Base-by-base conservation (phyloP, 2,888 invertebrate species). In the Scelioninae gen. 1 region DNA sequence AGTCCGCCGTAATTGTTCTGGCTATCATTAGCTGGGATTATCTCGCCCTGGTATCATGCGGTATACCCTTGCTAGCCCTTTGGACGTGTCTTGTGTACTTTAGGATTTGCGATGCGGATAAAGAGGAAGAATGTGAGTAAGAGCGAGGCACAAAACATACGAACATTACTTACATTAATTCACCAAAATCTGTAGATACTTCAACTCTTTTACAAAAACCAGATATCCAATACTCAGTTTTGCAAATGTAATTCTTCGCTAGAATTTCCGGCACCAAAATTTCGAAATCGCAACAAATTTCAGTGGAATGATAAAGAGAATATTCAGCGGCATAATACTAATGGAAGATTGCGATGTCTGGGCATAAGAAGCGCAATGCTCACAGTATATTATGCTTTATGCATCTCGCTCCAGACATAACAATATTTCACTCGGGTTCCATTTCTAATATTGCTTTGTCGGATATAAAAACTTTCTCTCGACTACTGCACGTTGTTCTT, bases 11-110 rank as follows among this genome's bases (percentile, higher is more conserved):
- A 88, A 89, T 89, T 88, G 88, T 88, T 86, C 87, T 86, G 87
- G 88, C 88, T 88, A 89, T 89, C 90, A 88, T 90, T 90, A 90
- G 88, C 88, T 83, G 85, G 89, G 88, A 89, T 90, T 90, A 89
- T 90, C 89, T 89, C 85, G 85, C 83, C 84, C 85, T 85, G 87
- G 87, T 86, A 84, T 84, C 84, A 83, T 65, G 85, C 85, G 84
- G 83, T 84, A 84, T 82, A 85, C 85, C 85, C 84, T 80, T 72
- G 83, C 83, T 78, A 78, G 71, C 82, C 83, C 72, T 78, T 71
- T 68, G 85, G 82, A 81, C 86, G 82, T 84, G 85, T 88, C 84
- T 86, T 85, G 85, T 84, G 85, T 82, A 81, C 72, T 83, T 86
- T 85, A 81, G 84, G 83, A 86, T 86, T 86, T 85, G 85, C 85